Evolutionary conservation across 2,888 invertebrate species (phyloP), one percentile per base, ranked within the genome.

Genomic region (Sinopyrophorus schimmeli): DNA sequence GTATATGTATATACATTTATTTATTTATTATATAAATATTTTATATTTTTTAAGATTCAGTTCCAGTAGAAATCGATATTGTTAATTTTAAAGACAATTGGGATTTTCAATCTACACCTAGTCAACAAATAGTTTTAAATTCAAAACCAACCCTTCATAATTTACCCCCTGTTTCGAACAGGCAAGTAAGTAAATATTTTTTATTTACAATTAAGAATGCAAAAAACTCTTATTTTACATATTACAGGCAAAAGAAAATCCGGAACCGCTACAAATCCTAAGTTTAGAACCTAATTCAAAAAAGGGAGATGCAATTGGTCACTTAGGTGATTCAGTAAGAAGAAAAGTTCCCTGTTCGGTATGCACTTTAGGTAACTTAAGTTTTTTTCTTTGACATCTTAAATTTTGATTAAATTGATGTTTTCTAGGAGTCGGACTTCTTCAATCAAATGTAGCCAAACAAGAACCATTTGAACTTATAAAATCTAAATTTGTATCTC

Each of bases 401-500:
- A 18, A 18, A 18, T 5, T 18, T 18, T 18, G 4, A 18, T 18
- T 5, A 31, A 31, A 7, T 5, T 37, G 10, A 15, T 18, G 28
- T 35, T 48, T 60, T 67, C 21, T 69, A 75, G 90, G 89, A 1
- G 88, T 89, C 15, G 86, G 89, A 0, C 74, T 93, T 18, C 74
- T 93, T 17, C 86, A 88, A 67, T 53, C 83, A 83, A 66, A 85
- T 84, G 44, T 92, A 12, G 80, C 83, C 62, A 77, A 80, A n/a
- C 89, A 89, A 11, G 49, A 46, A 6, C 83, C 82, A 30, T 84
- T 87, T 57, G 84, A 86, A 15, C 87, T 89, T 60, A 89, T 93
- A 11, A 84, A 87, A 65, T 80, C 81, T 64, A 87, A 86, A 73
- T 89, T 91, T 50, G 87, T 84, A 48, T 84, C 86, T 54, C 86